Evolutionary conservation across 2,113 vertebrate genomes (phyloP), one percentile per base, ranked within the genome.

Genomic region (Pygoscelis antarcticus): DNA sequence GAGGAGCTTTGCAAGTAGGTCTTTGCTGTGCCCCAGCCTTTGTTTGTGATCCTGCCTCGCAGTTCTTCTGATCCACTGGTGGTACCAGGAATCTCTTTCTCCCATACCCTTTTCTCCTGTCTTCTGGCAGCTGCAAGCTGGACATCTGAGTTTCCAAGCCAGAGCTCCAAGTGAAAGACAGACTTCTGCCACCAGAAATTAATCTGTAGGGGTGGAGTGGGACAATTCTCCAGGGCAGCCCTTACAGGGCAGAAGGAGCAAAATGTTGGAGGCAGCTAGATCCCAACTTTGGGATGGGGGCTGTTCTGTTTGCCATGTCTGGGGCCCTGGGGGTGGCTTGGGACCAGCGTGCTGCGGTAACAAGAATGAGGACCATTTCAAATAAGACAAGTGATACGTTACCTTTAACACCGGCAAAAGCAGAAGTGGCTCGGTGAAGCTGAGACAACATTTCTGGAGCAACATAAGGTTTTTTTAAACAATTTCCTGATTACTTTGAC

Each of bases 281-380:
- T 13, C 23, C 47, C 30, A 44, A 4, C 13, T 75, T 62, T 52
- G 34, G 46, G 42, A 9, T 36, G 4, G 4, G 42, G 42, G 44
- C 49, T 77, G 58, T 55, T 42, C n/a, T 42, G 22, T 62, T 82
- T 85, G 49, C 52, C 29, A 6, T 14, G 23, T 10, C 32, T 72
- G 72, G 54, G 11, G 36, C 17, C 30, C n/a, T 40, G 47, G n/a
- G 32, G 25, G 46, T 54, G 32, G 55, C 49, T 15, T 65, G 68
- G 61, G 66, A 71, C 54, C 64, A 19, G 44, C 0, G 1, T 29
- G 18, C 47, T 72, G 38, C 0, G 0, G 44, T 61, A 32, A 57
- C 46, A 44, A 66, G 57, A 58, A 34, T 3, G 52, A 58, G 57
- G 71, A 72, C 16, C 34, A 44, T 47, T 57, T 80, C 57, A 51